These are phyloP conservation scores for Anolis carolinensis DNA, from an alignment of 2,113 vertebrate genomes.

Conservation along the genomic window DNA sequence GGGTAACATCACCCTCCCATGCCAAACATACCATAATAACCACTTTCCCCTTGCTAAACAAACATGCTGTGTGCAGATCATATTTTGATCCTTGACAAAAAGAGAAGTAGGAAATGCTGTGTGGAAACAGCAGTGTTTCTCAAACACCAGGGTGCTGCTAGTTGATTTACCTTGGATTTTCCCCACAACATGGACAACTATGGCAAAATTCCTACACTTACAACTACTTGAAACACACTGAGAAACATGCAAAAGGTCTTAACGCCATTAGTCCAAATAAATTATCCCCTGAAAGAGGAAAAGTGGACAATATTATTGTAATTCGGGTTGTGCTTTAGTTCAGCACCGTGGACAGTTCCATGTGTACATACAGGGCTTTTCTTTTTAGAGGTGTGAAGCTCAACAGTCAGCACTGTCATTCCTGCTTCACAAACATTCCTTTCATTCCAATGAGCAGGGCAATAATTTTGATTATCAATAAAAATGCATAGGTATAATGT, in stretches of 20 bases:
- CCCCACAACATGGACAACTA: conserved; percentile 52
- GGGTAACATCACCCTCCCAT: neutral
- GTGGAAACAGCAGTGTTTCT: conserved; percentile 56
- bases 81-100: neutral
- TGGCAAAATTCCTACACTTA: conserved; percentile 61
- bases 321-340: neutral
- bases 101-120: neutral
- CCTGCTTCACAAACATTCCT: neutral
- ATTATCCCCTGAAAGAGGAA: conserved; percentile 34
- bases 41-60: neutral
- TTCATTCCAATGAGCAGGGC: conserved; percentile 1
- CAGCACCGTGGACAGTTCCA: conserved; percentile 63
- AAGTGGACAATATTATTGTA: neutral
- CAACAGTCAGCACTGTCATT: neutral
- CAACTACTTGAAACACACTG: conserved; percentile 60
- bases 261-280: neutral
- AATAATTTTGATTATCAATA: conserved; percentile 17
- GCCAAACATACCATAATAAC: neutral
- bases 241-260: conserved; percentile 58
- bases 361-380: neutral
- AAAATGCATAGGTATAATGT: conserved; percentile 61
- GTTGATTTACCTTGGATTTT: conserved; percentile 58
- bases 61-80: neutral
- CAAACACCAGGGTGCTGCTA: conserved; percentile 52
- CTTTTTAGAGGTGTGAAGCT: neutral